These are phyloP conservation scores for Semotilus atromaculatus DNA, from an alignment of 2,797 vertebrate species.

Conservation along the genomic window DNA sequence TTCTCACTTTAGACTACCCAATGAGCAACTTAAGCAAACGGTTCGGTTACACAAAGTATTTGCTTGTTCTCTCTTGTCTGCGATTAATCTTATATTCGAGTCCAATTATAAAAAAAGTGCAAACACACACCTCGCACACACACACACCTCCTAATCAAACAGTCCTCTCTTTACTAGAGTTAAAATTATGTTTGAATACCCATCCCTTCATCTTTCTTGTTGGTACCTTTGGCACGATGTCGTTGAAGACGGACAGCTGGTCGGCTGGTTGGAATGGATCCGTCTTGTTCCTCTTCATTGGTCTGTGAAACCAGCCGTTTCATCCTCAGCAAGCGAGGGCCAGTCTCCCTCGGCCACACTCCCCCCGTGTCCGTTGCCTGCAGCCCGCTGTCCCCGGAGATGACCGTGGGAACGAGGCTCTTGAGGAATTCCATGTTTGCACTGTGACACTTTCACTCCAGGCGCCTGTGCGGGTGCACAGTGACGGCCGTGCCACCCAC, in stretches of 20 bases:
- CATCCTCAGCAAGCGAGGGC: constrained; percentile 87
- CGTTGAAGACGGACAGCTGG: constrained; percentile 60
- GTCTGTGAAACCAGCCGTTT: constrained; percentile 85
- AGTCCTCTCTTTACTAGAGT: not conserved
- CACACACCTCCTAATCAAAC: constrained; percentile 23
- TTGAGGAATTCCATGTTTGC: constrained; percentile 90
- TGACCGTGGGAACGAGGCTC: constrained; percentile 84
- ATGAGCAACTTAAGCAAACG: not conserved
- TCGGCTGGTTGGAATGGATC: constrained; percentile 47
- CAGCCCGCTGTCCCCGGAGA: constrained; percentile 79
- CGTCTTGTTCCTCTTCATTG: constrained; percentile 76
- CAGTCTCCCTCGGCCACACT: constrained; percentile 72
- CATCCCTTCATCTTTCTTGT: not conserved
- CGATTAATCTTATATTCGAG: not conserved
- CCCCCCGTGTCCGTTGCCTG: constrained; percentile 69
- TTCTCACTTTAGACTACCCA: not conserved
- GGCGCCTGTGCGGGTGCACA: constrained; percentile 52
- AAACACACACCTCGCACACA: not conserved
- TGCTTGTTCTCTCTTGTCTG: constrained; percentile 7
- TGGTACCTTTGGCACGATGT: constrained; percentile 75
- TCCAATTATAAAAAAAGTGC: not conserved
- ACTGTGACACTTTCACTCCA: constrained; percentile 46
- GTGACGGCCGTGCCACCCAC: constrained; percentile 48
- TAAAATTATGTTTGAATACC: not conserved
- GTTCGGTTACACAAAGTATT: not conserved